A percentile compares a stretch with the other conserved stretches of the same genome.
These are phyloP conservation scores for Apis dorsata DNA, from an alignment of 1,140 invertebrate species.

Conservation along the genomic window DNA sequence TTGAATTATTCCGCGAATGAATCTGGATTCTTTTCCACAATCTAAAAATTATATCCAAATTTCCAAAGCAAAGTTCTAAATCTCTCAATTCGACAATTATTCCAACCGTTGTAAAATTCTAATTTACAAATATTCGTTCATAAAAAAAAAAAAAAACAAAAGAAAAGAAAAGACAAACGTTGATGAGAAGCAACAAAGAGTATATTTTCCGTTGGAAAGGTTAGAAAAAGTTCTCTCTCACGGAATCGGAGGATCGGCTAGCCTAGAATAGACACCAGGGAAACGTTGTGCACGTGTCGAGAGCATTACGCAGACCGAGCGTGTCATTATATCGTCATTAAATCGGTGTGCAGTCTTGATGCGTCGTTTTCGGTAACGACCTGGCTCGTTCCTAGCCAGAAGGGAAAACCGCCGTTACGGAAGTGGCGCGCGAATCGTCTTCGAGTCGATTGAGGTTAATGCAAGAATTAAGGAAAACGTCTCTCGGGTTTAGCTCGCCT, in stretches of 20 bases:
- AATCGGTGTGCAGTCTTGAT: slow-evolving; percentile 38
- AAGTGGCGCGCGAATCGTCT: slow-evolving; percentile 58
- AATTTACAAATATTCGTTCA: neutral
- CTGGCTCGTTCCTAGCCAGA: slow-evolving; percentile 44
- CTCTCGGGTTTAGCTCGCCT: slow-evolving; percentile 5
- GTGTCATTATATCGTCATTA: slow-evolving; percentile 67
- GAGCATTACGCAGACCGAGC: slow-evolving; percentile 55
- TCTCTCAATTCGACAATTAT: too few species aligned
- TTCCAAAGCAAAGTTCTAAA: too few species aligned
- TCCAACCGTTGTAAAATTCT: neutral
- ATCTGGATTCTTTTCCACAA: neutral
- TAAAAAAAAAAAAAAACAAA: neutral
- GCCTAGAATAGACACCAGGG: neutral
- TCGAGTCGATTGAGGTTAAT: slow-evolving; percentile 68
- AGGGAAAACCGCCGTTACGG: slow-evolving; percentile 52
- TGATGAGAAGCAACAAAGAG: too few species aligned
- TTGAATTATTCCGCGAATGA: too few species aligned
- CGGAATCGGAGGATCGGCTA: too few species aligned
- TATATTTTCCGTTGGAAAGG: neutral
- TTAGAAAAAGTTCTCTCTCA: neutral
- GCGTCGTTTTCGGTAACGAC: slow-evolving; percentile 62
- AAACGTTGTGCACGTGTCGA: slow-evolving; percentile 47
- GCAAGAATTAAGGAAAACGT: slow-evolving; percentile 32
- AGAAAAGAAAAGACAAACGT: too few species aligned
- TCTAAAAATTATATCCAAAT: too few species aligned